Evolutionary conservation across 2,888 invertebrate species (phyloP).

Genomic region (Baccha elongata): DNA sequence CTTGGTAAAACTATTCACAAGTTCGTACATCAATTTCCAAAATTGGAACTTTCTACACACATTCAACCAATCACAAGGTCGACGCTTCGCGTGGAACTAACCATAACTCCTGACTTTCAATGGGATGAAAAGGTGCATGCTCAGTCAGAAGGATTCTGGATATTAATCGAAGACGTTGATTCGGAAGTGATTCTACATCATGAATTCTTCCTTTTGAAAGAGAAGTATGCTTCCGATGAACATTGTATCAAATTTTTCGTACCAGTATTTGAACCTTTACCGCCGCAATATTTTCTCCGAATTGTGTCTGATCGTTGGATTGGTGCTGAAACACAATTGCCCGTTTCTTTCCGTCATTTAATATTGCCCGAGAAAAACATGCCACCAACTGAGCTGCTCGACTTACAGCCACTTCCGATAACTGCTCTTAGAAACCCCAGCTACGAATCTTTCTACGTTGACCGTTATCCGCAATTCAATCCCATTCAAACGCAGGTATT

Average conservation of each 20-base stretch:
- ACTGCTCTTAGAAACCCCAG: slow-evolving; percentile 94
- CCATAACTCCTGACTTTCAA: slow-evolving; percentile 99
- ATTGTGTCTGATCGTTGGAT: slow-evolving; percentile 96
- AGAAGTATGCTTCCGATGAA: slow-evolving; percentile 96
- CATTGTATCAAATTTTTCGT: slow-evolving; percentile 99
- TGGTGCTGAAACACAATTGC: slow-evolving; percentile 96
- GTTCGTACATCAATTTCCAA: slow-evolving; percentile 94
- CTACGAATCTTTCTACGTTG: slow-evolving; percentile 93
- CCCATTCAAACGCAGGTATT: slow-evolving; percentile 99
- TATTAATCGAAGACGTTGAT: slow-evolving; percentile 93
- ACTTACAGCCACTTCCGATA: slow-evolving; percentile 97
- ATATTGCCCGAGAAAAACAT: slow-evolving; percentile 99
- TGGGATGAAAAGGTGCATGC: slow-evolving; percentile 98
- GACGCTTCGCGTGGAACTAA: slow-evolving; percentile 96
- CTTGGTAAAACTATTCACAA: slow-evolving; percentile 95
- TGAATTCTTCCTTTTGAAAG: slow-evolving; percentile 96
- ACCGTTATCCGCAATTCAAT: slow-evolving; percentile 96
- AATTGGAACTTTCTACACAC: slow-evolving; percentile 96
- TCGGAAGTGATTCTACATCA: slow-evolving; percentile 96
- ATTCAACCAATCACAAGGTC: slow-evolving; percentile 98
- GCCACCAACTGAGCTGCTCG: slow-evolving; percentile 98
- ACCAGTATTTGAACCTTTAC: slow-evolving; percentile 98
- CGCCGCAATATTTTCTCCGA: slow-evolving; percentile 98
- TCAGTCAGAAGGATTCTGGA: slow-evolving; percentile 93
- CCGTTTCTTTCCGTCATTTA: slow-evolving; percentile 98